phyloP scores from a whole-genome alignment of 92 coral and sea anemone species.

The Pocillopora meandrina region DNA sequence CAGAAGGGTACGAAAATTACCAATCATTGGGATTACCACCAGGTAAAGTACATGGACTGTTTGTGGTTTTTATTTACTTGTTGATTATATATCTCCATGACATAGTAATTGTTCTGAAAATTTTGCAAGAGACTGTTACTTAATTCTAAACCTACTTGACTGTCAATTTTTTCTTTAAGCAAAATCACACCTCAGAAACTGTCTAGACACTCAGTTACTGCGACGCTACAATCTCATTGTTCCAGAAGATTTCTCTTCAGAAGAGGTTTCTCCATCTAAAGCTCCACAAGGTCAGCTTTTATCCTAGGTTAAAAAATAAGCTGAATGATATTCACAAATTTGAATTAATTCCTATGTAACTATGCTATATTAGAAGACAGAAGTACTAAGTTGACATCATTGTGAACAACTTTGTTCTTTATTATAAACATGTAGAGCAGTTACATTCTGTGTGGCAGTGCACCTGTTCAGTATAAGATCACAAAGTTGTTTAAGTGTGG shows the following conservation, averaged over 20 bases:
- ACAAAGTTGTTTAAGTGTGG: no score
- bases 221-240: slow-evolving; percentile 82
- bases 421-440: no score
- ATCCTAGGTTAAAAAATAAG: background rate
- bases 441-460: no score
- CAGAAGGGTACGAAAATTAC: slow-evolving; percentile 89
- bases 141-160: no score
- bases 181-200: slow-evolving; percentile 80
- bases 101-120: background rate
- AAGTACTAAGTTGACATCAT: no score
- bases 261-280: slow-evolving; percentile 52
- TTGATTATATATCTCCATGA: background rate
- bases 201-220: slow-evolving; percentile 80
- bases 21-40: slow-evolving; percentile 91
- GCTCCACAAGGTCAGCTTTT: slow-evolving; percentile 78
- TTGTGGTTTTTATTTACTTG: background rate
- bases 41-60: slow-evolving; percentile 45
- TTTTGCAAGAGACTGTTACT: background rate
- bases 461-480: no score
- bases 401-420: no score
- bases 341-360: no score
- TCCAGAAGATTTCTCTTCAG: slow-evolving; percentile 87
- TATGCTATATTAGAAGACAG: no score
- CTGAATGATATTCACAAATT: background rate
- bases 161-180: slow-evolving; percentile 38